Base-by-base conservation (phyloP, 1,140 invertebrate genomes). In the Heliconius hermathena region DNA sequence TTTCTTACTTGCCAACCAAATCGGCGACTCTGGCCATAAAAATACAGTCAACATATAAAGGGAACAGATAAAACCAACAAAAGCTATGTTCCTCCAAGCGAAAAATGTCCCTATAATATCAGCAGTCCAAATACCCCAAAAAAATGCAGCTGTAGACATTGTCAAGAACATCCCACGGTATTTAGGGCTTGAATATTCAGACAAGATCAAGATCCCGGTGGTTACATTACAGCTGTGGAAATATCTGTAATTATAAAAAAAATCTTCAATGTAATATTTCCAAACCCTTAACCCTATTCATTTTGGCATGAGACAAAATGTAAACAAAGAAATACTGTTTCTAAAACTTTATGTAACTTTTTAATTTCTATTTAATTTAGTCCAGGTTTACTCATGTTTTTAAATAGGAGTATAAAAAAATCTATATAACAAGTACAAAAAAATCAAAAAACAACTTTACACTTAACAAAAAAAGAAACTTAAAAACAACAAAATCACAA, bases 81-180 rank as follows among this genome's bases (percentile, higher is more conserved):
- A n/a, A 11, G 84, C 80, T 36, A 90, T 88, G 1, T 86, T 81
- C 57, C 78, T 85, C 88, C 88, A 90, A 79, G 86, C 77, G 13
- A 83, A 83, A 38, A 86, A 90, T 1, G 87, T 87, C 0, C 88
- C 88, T 0, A 90, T 86, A 0, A 85, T 83, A 71, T 90, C 88
- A 4, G 88, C 79, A 0, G 78, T 81, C 85, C 85, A 89, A 8
- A 90, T 84, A 36, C 86, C 88, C 85, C 85, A 89, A 36, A 86
- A 83, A n/a, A 89, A 81, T 1, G 81, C 82, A 20, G 87, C 86
- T 11, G 84, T 76, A 83, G 88, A 89, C 2, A 88, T 72, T 9
- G 84, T 78, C 18, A 90, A 49, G 33, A 88, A 87, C 54, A 89
- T 57, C 0, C 87, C 88, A 8, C 88, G 81, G 22, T 22, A 18